Percentiles rank a stretch among this genome's conserved stretches.
Evolutionary conservation across 2,888 invertebrate species (phyloP).

Genomic region (Hypomecis punctinalis): DNA sequence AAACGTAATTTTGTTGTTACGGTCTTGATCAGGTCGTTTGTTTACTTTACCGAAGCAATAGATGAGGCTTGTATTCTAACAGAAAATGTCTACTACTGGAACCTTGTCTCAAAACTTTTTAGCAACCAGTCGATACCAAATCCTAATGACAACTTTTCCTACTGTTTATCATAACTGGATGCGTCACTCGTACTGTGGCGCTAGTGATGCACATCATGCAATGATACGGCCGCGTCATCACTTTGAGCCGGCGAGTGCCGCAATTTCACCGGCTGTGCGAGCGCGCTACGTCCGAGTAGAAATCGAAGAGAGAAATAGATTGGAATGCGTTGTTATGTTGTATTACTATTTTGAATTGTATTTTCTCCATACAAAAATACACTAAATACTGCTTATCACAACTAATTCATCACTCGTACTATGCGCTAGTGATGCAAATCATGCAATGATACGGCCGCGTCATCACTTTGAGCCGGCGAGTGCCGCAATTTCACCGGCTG

Average conservation of each 20-base stretch:
- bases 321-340: no score
- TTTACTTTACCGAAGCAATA: no score
- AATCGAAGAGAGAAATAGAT: background rate
- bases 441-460: slow-evolving; percentile 72
- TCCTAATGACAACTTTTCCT: slow-evolving; percentile 27
- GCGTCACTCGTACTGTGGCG: slow-evolving; percentile 43
- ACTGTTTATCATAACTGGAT: slow-evolving; percentile 37
- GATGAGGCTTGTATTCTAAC: no score
- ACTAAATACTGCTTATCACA: slow-evolving; percentile 35
- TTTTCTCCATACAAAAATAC: no score
- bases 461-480: slow-evolving; percentile 74
- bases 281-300: slow-evolving; percentile 28
- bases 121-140: no score
- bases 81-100: no score
- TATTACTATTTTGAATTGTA: no score
- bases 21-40: no score
- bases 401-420: slow-evolving; percentile 45
- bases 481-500: slow-evolving; percentile 70
- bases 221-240: slow-evolving; percentile 74
- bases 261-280: slow-evolving; percentile 67
- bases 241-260: slow-evolving; percentile 73
- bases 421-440: slow-evolving; percentile 58
- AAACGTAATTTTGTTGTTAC: no score
- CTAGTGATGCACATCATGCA: slow-evolving; percentile 65
- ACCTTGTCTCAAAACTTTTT: no score